phyloP scores from a whole-genome alignment of 35 echinoderm and acorn worm genomes.

The Anneissia japonica region DNA sequence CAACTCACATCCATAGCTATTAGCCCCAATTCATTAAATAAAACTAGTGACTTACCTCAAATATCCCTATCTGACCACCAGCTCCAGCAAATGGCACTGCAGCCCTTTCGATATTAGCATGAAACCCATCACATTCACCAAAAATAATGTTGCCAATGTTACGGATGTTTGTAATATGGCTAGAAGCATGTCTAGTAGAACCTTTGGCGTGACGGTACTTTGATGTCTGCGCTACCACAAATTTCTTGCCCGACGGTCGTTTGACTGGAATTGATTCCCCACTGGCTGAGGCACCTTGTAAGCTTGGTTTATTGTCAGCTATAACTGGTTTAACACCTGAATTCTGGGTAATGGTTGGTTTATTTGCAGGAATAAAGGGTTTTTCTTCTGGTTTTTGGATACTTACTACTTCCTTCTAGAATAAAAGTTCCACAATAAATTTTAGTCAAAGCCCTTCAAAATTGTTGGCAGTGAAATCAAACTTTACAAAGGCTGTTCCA shows the following conservation, averaged over 20 bases:
- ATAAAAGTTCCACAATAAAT: not conserved
- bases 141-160: slow-evolving; percentile 69
- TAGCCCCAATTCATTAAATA: too few relatives aligned
- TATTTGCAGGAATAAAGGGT: not conserved
- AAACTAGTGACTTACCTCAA: slow-evolving; percentile 81
- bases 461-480: too few relatives aligned
- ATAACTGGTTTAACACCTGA: not conserved
- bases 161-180: slow-evolving; percentile 60
- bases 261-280: not conserved
- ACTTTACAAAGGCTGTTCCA: too few relatives aligned
- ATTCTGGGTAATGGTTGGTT: not conserved
- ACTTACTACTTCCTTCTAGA: not conserved
- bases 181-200: slow-evolving; percentile 35
- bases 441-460: too few relatives aligned
- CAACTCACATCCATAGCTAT: too few relatives aligned
- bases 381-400: not conserved
- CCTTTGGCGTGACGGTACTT: slow-evolving; percentile 69
- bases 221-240: slow-evolving; percentile 25
- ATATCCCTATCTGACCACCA: slow-evolving; percentile 66
- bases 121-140: slow-evolving; percentile 97
- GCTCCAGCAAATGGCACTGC: slow-evolving; percentile 71
- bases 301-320: not conserved
- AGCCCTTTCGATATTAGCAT: slow-evolving; percentile 78
- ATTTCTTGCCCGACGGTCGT: slow-evolving; percentile 27
- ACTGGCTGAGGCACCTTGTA: not conserved